A percentile compares a stretch with the other conserved stretches of the same genome.
These are phyloP conservation scores for Rana temporaria DNA, from an alignment of 2,113 vertebrate species.

Conservation along the genomic window DNA sequence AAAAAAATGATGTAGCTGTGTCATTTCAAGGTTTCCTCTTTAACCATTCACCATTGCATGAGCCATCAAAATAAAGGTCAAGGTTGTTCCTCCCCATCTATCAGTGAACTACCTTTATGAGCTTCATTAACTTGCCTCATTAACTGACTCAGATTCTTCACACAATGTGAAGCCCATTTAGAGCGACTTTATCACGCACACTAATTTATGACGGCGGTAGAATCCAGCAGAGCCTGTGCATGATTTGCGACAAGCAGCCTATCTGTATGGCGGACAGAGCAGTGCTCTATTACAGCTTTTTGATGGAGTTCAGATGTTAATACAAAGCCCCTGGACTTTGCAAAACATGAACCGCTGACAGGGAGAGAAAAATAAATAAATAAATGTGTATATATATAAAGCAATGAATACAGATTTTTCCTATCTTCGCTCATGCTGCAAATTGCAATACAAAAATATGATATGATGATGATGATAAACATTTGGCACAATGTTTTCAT, in stretches of 20 bases:
- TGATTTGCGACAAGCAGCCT: conserved; percentile 47
- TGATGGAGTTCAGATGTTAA: conserved; percentile 59
- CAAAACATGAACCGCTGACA: conserved; percentile 48
- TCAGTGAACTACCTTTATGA: conserved; percentile 48
- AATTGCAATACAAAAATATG: conserved; percentile 53
- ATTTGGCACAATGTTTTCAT: conserved; percentile 52
- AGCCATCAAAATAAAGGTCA: conserved; percentile 54
- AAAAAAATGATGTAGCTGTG: conserved; percentile 36
- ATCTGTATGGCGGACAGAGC: conserved; percentile 31
- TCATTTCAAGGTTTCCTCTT: conserved; percentile 45
- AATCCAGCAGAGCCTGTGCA: conserved; percentile 23
- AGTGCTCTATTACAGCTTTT: conserved; percentile 49
- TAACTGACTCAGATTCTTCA: conserved; percentile 54
- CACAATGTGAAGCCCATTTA: conserved; percentile 52
- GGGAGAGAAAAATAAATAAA: background rate
- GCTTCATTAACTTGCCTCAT: conserved; percentile 57
- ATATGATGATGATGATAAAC: conserved; percentile 53
- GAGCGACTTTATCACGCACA: conserved; percentile 41
- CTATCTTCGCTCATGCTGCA: conserved; percentile 14
- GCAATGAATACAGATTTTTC: conserved; percentile 56
- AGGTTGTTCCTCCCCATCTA: conserved; percentile 44
- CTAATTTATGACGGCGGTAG: conserved; percentile 53
- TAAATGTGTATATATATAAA: background rate
- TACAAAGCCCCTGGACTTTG: conserved; percentile 52
- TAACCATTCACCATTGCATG: conserved; percentile 14